phyloP scores from a whole-genome alignment of 2,113 vertebrate genomes.

The Epinephelus moara region DNA sequence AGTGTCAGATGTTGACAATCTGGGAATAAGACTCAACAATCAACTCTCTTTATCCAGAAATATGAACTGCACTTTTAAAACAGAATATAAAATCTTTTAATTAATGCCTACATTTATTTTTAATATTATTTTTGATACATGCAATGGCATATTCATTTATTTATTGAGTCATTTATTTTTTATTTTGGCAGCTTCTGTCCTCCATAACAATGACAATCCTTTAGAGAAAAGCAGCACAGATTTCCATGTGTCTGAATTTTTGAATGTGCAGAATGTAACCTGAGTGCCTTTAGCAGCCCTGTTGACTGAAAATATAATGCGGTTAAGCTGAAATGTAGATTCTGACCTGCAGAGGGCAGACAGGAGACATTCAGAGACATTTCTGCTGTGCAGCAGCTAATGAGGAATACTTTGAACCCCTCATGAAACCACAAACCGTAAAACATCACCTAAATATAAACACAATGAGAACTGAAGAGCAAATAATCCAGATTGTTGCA shows the following conservation, averaged over 20 bases:
- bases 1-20: too few species aligned
- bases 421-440: background rate
- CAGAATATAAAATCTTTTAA: too few species aligned
- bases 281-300: conserved; percentile 51
- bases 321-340: background rate
- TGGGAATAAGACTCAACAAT: too few species aligned
- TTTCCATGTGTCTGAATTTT: conserved; percentile 9
- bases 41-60: too few species aligned
- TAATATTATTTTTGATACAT: too few species aligned
- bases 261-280: conserved; percentile 32
- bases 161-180: too few species aligned
- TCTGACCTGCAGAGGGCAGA: conserved; percentile 61
- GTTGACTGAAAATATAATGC: background rate
- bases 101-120: too few species aligned
- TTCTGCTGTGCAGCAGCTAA: background rate
- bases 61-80: too few species aligned
- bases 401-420: background rate
- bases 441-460: background rate
- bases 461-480: background rate
- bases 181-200: too few species aligned
- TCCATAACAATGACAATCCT: too few species aligned
- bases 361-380: background rate
- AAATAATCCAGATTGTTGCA: background rate
- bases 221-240: background rate
- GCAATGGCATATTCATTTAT: too few species aligned